Evolutionary conservation across 2,113 vertebrate species (phyloP).

Genomic region (Ictidomys tridecemlineatus): DNA sequence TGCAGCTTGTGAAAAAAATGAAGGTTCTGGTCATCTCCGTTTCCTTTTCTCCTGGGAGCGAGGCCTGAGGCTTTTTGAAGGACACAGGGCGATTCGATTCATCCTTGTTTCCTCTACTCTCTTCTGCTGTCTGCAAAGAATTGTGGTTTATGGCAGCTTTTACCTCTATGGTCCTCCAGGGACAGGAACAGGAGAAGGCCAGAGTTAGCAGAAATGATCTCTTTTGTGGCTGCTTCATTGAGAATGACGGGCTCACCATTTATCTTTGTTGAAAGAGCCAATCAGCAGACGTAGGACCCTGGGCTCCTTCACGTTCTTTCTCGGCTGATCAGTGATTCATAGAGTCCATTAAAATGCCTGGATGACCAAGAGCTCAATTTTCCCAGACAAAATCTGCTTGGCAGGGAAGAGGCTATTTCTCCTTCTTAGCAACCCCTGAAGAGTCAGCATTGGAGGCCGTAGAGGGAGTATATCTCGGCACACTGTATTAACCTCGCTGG

Average conservation of each 20-base stretch:
- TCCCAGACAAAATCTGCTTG: constrained; percentile 54
- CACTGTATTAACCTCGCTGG: constrained; percentile 62
- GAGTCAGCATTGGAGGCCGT: constrained; percentile 61
- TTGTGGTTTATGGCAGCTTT: constrained; percentile 74
- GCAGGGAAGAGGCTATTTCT: constrained; percentile 72
- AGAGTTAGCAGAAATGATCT: constrained; percentile 38
- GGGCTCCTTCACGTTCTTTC: constrained; percentile 62
- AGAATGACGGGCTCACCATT: constrained; percentile 64
- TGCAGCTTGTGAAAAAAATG: constrained; percentile 19
- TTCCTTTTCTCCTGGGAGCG: neutral
- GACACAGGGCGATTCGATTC: neutral
- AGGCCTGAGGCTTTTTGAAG: constrained; percentile 50
- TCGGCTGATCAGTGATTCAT: constrained; percentile 75
- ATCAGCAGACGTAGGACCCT: constrained; percentile 51
- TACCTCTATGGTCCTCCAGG: constrained; percentile 33
- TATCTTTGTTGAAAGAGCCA: constrained; percentile 75
- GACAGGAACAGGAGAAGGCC: constrained; percentile 52
- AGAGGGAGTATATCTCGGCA: constrained; percentile 20
- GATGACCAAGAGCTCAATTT: constrained; percentile 78
- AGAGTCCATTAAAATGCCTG: constrained; percentile 79
- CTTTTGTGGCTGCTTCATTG: constrained; percentile 62
- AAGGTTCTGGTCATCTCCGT: neutral
- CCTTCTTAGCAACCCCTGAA: constrained; percentile 62
- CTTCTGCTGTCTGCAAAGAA: constrained; percentile 57
- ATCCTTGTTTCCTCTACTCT: constrained; percentile 47